Conservation (phyloP, 92 coral and sea anemone genomes). For the Phenganax marumi region DNA sequence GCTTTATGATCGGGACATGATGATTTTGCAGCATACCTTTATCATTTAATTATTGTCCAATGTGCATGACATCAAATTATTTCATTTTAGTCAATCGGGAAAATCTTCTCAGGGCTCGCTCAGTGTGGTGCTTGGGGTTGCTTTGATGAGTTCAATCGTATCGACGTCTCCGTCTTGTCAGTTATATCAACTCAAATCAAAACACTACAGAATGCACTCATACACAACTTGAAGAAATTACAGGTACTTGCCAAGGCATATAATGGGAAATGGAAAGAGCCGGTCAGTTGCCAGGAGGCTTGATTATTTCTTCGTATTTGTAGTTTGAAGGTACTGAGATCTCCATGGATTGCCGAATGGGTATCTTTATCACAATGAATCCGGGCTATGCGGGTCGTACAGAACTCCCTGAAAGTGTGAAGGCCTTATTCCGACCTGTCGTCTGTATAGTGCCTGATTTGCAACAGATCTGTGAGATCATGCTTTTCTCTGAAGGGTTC, state of each 20-base stretch:
- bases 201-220: slow-evolving; percentile 86
- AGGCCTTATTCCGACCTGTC: slow-evolving; percentile 94
- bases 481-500: slow-evolving; percentile 98
- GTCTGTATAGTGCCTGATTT: slow-evolving; percentile 95
- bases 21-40: neutral
- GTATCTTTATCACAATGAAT: slow-evolving; percentile 96
- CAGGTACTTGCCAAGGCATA: slow-evolving; percentile 59
- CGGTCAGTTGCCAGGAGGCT: neutral
- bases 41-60: neutral
- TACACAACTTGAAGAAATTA: slow-evolving; percentile 82
- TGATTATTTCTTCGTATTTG: neutral
- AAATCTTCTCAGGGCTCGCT: slow-evolving; percentile 96
- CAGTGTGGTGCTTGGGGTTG: slow-evolving; percentile 99
- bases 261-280: neutral
- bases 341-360: slow-evolving; percentile 90
- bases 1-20: neutral
- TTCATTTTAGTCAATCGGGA: slow-evolving; percentile 82
- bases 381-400: slow-evolving; percentile 99
- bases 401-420: slow-evolving; percentile 98
- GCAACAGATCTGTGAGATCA: slow-evolving; percentile 98
- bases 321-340: slow-evolving; percentile 99
- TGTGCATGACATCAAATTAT: neutral
- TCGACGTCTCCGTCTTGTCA: slow-evolving; percentile 94
- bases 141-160: slow-evolving; percentile 99
- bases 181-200: slow-evolving; percentile 97